phyloP scores from a whole-genome alignment of 37 sponge, comb jelly and placozoan genomes.

The Ephydatia muelleri region DNA sequence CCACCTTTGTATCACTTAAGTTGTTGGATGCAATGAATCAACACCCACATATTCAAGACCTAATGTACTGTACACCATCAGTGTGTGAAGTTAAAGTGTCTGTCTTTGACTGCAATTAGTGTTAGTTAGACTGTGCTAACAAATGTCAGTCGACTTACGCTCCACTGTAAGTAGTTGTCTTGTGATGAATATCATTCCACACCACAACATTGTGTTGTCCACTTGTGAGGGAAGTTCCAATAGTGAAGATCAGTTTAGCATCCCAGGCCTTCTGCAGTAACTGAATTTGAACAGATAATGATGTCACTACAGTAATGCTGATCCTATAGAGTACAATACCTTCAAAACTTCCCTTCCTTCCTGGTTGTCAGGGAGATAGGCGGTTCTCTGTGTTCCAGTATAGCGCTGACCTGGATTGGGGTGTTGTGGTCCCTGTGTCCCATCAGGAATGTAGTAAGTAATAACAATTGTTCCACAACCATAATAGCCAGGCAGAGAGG shows the following conservation, averaged over 20 bases:
- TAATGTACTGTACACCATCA: too few species aligned
- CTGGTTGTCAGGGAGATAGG: slow-evolving; percentile 69
- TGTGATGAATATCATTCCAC: slow-evolving; percentile 88
- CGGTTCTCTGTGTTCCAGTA: slow-evolving; percentile 44
- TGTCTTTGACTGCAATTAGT: too few species aligned
- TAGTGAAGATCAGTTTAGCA: slow-evolving; percentile 54
- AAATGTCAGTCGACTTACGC: slow-evolving; percentile 43
- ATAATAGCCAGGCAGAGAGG: slow-evolving; percentile 61
- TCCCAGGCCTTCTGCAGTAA: slow-evolving; percentile 72
- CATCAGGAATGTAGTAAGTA: slow-evolving; percentile 59
- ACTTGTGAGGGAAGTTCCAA: slow-evolving; percentile 64
- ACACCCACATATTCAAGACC: too few species aligned
- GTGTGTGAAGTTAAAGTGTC: too few species aligned
- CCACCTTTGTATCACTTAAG: too few species aligned
- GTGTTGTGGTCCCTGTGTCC: slow-evolving; percentile 52
- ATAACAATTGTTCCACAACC: slow-evolving; percentile 57
- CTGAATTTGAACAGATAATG: neutral
- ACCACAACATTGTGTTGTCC: slow-evolving; percentile 45
- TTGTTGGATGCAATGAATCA: too few species aligned
- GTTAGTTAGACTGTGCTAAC: too few species aligned
- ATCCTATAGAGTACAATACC: neutral
- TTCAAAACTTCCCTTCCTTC: slow-evolving; percentile 65
- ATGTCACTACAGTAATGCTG: neutral
- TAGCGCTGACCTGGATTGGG: slow-evolving; percentile 74
- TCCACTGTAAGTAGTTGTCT: slow-evolving; percentile 55